These are phyloP conservation scores for Diogma glabrata DNA, from an alignment of 2,888 invertebrate species.

Conservation along the genomic window DNA sequence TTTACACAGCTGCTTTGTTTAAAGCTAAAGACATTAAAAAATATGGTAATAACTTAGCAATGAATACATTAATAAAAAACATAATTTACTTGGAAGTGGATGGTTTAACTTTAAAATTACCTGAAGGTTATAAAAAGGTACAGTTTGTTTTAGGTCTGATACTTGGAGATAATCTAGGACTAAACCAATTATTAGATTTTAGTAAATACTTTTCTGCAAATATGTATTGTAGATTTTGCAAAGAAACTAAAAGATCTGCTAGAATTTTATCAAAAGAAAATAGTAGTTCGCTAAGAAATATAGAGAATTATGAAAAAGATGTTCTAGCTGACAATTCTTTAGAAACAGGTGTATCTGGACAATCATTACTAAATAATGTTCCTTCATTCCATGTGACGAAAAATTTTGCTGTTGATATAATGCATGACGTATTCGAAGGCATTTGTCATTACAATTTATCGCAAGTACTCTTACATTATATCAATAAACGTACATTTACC, in stretches of 20 bases:
- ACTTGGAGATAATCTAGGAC: conserved; percentile 14
- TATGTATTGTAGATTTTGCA: conserved; percentile 15
- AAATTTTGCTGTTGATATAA: conserved; percentile 16
- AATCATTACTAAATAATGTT: conserved; percentile 13
- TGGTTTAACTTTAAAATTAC: conserved; percentile 7
- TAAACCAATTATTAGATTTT: conserved; percentile 14
- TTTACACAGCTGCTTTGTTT: too few species aligned
- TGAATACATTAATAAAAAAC: too few species aligned
- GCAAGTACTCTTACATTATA: conserved; percentile 14
- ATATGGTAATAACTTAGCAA: too few species aligned
- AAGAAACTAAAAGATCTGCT: conserved; percentile 5
- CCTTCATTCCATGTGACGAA: conserved; percentile 15
- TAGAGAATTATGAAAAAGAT: conserved; percentile 13
- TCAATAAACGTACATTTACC: conserved; percentile 15
- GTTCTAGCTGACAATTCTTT: conserved; percentile 7
- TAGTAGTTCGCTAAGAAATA: conserved; percentile 12
- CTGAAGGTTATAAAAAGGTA: too few species aligned
- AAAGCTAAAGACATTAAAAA: too few species aligned
- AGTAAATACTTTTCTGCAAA: conserved; percentile 16
- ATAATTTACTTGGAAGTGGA: conserved; percentile 10
- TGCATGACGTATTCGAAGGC: conserved; percentile 19
- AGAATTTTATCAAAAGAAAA: conserved; percentile 11
- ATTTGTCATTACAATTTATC: conserved; percentile 16
- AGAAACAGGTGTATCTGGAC: conserved; percentile 10
- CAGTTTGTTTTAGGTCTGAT: conserved; percentile 10